phyloP scores from a whole-genome alignment of 2,888 invertebrate species.

The Chrysolina americana region DNA sequence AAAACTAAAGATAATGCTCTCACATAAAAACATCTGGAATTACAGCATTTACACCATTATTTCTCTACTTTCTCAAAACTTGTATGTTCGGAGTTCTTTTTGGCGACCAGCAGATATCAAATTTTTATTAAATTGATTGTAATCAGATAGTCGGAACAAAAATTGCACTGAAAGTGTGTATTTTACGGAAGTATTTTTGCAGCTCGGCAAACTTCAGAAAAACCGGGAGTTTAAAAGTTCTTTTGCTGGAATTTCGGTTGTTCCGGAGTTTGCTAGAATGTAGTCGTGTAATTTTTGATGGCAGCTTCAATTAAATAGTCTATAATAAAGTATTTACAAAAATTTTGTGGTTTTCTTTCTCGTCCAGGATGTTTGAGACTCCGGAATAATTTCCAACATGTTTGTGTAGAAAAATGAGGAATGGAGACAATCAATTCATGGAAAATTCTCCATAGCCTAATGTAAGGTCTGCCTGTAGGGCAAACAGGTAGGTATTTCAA shows the following conservation, averaged over 20 bases:
- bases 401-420: too few species aligned
- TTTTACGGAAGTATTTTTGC: conserved; percentile 1
- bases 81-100: neutral
- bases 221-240: conserved; percentile 21
- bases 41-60: too few species aligned
- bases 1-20: too few species aligned
- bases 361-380: neutral
- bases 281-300: conserved; percentile 43
- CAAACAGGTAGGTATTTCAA: too few species aligned
- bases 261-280: conserved; percentile 28
- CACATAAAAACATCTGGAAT: too few species aligned
- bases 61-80: too few species aligned
- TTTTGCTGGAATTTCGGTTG: conserved; percentile 30
- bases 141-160: neutral
- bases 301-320: conserved; percentile 58
- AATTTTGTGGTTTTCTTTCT: conserved; percentile 38
- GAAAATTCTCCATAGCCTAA: too few species aligned
- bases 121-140: neutral
- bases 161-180: neutral
- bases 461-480: too few species aligned
- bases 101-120: conserved; percentile 7
- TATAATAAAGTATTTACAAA: conserved; percentile 54
- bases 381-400: neutral
- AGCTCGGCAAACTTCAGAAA: conserved; percentile 1
- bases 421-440: too few species aligned